A percentile compares a stretch with the other conserved stretches of the same genome.
Conservation (phyloP, 1,140 invertebrate species). For the Trachelipus rathkii region DNA sequence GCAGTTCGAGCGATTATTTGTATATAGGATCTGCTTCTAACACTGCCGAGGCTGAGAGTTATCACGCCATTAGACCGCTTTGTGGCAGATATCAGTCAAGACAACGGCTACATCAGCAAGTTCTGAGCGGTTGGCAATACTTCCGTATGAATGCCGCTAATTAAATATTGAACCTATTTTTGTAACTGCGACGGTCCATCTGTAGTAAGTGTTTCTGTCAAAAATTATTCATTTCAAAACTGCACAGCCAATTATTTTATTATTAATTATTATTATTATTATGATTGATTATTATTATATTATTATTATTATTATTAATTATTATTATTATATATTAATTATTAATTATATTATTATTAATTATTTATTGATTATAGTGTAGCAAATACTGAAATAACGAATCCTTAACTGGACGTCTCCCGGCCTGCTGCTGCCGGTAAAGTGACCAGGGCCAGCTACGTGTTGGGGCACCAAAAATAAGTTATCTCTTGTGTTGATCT, state of each 20-base stretch:
- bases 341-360: not conserved
- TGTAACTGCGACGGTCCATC: constrained; percentile 78
- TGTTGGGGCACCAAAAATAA: constrained; percentile 94
- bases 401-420: constrained; percentile 71
- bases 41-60: no score
- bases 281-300: not conserved
- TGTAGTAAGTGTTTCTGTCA: constrained; percentile 80
- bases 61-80: no score
- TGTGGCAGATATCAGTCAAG: constrained; percentile 66
- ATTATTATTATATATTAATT: not conserved
- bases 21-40: constrained; percentile 64
- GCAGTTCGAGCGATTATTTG: constrained; percentile 53
- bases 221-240: not conserved
- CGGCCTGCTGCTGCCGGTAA: constrained; percentile 77
- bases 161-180: constrained; percentile 88
- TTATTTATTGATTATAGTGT: not conserved
- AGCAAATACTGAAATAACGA: constrained; percentile 71
- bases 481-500: no score
- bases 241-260: not conserved
- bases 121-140: constrained; percentile 76
- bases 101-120: constrained; percentile 77
- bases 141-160: constrained; percentile 82
- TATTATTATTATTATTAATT: not conserved
- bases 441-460: constrained; percentile 81
- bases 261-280: not conserved